Base-by-base conservation (phyloP, 2,888 invertebrate genomes). In the Carpatolechia fugitivella region DNA sequence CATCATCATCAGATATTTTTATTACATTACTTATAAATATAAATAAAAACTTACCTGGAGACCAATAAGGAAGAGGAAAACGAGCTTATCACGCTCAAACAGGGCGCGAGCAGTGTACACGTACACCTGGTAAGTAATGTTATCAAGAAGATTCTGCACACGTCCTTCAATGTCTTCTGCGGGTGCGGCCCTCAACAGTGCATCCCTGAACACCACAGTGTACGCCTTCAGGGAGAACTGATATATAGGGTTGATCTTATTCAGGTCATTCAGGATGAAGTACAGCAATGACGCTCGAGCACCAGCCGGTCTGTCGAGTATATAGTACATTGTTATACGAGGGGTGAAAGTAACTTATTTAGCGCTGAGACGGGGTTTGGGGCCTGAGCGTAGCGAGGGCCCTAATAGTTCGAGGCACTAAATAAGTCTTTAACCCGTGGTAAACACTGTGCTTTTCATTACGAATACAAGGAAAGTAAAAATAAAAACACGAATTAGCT, bases 171-270 rank as follows among this genome's bases (percentile, higher is more conserved):
- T 85, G 1, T 93, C 95, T 0, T 95, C 95, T 0, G 94, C 92
- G 0, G 91, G 82, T 4, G 92, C 91, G 0, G 98, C 95, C 55
- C 90, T 91, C 13, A 88, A 83, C 46, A 98, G 93, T 0, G 98
- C 97, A 63, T 95, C 95, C 66, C 95, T 95, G 81, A 98, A 98
- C 3, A 98, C 98, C 0, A 95, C 95, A 66, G 95, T 96, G 88
- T 98, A 98, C 0, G 98, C 97, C 83, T 98, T 98, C 55, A 98
- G 85, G 0, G 98, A 98, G 86, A 98, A 98, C 80, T 98, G 98
- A 82, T 99, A 99, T 76, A 99, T 96, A 44, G 96, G 96, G 82
- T 98, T 97, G 69, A 98, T 97, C 82, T 96, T 96, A 85, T 94
- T 93, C 50, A 99, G 83, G 70, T 98, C 98, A 74, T 97, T 98